Evolutionary conservation across 2,797 vertebrate species (phyloP), one percentile per base, ranked within the genome.

Genomic region (Lepilemur septentrionalis): DNA sequence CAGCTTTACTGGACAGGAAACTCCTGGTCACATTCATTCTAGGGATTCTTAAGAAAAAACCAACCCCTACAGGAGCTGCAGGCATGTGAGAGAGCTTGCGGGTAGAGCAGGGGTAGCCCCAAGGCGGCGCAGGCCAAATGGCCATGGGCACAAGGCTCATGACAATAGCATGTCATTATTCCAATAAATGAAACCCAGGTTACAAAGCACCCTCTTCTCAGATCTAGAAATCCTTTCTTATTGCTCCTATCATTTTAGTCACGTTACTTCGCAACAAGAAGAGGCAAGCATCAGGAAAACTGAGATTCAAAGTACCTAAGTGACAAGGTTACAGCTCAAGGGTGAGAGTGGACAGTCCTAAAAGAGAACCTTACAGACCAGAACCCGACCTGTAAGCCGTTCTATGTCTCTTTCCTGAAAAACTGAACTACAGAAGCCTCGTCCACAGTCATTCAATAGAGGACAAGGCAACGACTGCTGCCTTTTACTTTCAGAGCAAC

Each of bases 1-100:
- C 41, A 17, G n/a, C 7, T 76, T 70, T 38, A 32, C 2, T 7
- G 0, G 1, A 70, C 59, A 83, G 23, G 25, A 91, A 28, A 80
- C 3, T 11, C 50, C 79, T 4, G 15, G 63, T 57, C 35, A 8
- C 0, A 13, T 15, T 69, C 35, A 6, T 3, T 63, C 69, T n/a
- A 23, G 2, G 23, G 11, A 22, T 6, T 30, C 46, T 38, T 28
- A 18, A 22, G 20, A 52, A 8, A 83, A 13, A 41, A 23, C 11
- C 14, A 5, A 22, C 15, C 22, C 15, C 4, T 4, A 0, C 65
- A 65, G 32, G 48, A 52, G 70, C 1, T 2, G n/a, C 0, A 50
- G n/a, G 59, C 1, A 11, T 0, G 0, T 6, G 7, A 22, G 14
- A 15, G 0, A 28, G 17, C 83, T 23, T 13, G 18, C 43, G 57